Evolutionary conservation across 2,113 vertebrate species (phyloP).

Genomic region (Limanda limanda): DNA sequence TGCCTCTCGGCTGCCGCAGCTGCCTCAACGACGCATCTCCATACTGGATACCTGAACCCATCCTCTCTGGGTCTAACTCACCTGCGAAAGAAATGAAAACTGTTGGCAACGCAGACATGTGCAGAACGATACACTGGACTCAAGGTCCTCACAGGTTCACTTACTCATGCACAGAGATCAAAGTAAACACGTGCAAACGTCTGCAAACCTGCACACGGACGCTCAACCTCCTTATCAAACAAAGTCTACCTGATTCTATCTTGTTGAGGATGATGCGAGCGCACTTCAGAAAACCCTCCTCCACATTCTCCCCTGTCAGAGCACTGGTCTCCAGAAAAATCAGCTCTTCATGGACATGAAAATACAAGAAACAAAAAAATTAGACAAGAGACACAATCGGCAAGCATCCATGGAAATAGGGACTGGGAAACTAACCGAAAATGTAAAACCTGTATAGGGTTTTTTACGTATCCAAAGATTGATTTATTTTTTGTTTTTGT

Average conservation of each 20-base stretch:
- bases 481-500: too few relatives aligned
- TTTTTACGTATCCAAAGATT: too few relatives aligned
- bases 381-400: too few relatives aligned
- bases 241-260: conserved; percentile 89
- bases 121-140: not conserved
- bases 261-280: conserved; percentile 92
- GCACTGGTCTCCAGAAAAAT: conserved; percentile 95
- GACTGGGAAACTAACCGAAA: not conserved
- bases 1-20: conserved; percentile 87
- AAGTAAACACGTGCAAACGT: not conserved
- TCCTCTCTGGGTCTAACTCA: conserved; percentile 93
- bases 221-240: conserved; percentile 5
- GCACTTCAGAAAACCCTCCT: conserved; percentile 93
- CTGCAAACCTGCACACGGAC: not conserved
- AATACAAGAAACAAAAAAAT: not conserved
- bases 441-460: too few relatives aligned
- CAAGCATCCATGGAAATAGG: not conserved
- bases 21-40: conserved; percentile 90
- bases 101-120: not conserved
- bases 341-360: conserved; percentile 78
- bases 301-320: conserved; percentile 92
- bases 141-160: not conserved
- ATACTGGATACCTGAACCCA: conserved; percentile 96
- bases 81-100: conserved; percentile 72
- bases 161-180: not conserved